Percentiles rank a stretch among this genome's conserved stretches.
Evolutionary conservation across 2,888 invertebrate species (phyloP).

Genomic region (Neuroscelio doddi): DNA sequence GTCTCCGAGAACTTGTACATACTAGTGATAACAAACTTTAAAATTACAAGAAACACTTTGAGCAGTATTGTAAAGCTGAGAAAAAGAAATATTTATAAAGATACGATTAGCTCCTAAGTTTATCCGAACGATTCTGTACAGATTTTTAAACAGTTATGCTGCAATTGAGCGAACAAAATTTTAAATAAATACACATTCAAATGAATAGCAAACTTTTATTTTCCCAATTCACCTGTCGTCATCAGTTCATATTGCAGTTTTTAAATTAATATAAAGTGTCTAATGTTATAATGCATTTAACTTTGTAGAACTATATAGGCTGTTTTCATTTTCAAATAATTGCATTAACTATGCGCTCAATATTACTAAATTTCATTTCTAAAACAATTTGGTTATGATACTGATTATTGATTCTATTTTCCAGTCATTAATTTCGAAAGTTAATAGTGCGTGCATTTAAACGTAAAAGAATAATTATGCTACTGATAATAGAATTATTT

Average conservation of each 20-base stretch:
- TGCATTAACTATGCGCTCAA: no score
- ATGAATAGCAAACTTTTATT: no score
- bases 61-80: constrained; percentile 45
- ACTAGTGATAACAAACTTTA: constrained; percentile 34
- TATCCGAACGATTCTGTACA: constrained; percentile 44
- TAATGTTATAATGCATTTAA: no score
- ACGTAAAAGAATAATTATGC: no score
- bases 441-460: neutral
- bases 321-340: no score
- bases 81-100: constrained; percentile 43
- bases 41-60: constrained; percentile 24
- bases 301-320: no score
- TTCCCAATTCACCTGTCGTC: no score
- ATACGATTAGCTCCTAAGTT: constrained; percentile 38
- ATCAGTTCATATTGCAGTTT: no score
- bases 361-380: no score
- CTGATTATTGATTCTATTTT: constrained; percentile 4
- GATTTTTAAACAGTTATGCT: constrained; percentile 47
- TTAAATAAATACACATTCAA: constrained; percentile 48
- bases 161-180: constrained; percentile 22
- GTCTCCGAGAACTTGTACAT: constrained; percentile 45
- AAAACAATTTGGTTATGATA: no score
- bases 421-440: neutral
- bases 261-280: no score
- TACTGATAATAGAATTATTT: no score